Evolutionary conservation across 2,797 vertebrate genomes (phyloP).

Genomic region (Mus caroli): DNA sequence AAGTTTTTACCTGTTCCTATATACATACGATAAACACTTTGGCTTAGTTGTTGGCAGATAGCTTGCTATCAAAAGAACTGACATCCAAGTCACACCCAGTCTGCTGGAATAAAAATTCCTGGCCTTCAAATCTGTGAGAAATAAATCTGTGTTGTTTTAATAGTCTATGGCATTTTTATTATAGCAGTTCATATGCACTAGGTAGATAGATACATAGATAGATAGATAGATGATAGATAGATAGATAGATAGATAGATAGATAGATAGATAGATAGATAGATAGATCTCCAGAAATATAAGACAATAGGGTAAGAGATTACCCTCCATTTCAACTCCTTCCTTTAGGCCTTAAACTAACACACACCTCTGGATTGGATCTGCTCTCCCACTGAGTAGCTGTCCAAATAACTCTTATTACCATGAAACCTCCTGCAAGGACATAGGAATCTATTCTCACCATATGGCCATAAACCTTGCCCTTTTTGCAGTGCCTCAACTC

Average conservation of each 20-base stretch:
- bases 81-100: not conserved
- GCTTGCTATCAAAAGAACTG: not conserved
- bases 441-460: not conserved
- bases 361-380: not conserved
- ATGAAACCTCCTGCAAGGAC: not conserved
- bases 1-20: not conserved
- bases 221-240: not conserved
- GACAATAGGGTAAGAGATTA: not conserved
- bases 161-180: not conserved
- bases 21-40: not conserved
- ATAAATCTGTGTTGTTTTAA: not conserved
- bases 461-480: not conserved
- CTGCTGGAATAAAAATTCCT: not conserved
- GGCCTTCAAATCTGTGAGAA: not conserved
- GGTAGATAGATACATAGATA: not conserved
- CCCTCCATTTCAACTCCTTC: not conserved
- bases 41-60: not conserved
- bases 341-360: not conserved
- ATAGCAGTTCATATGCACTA: not conserved
- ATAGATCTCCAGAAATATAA: not conserved
- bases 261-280: not conserved
- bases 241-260: not conserved
- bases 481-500: slow-evolving; percentile 28
- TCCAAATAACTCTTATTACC: not conserved
- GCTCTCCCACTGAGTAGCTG: not conserved